Conservation (phyloP, 30 jellyfish, hydroid and myxozoan genomes). For the Hydra vulgaris region DNA sequence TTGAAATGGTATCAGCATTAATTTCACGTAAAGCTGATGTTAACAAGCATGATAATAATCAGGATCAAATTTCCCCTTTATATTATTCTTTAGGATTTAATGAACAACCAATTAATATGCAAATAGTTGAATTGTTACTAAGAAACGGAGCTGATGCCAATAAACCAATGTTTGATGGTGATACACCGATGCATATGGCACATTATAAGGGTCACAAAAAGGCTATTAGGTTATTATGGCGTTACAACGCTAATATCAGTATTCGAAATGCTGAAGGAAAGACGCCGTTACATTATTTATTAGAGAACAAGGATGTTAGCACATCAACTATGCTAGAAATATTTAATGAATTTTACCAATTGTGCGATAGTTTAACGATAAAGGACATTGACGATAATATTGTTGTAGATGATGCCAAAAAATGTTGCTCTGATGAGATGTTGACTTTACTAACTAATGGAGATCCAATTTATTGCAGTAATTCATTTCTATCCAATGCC, state of each 20-base stretch:
- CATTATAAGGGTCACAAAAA: neutral
- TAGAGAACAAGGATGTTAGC: neutral
- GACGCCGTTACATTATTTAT: neutral
- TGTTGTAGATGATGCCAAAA: neutral
- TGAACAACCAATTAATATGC: neutral
- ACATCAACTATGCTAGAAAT: neutral
- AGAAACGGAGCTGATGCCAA: neutral
- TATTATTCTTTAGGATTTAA: neutral
- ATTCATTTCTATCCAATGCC: too few relatives aligned
- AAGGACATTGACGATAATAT: neutral
- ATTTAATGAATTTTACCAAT: neutral
- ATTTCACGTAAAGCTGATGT: neutral
- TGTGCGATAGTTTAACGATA: neutral
- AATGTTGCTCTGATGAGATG: neutral
- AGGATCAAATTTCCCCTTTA: neutral
- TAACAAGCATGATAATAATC: neutral
- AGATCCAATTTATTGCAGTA: neutral
- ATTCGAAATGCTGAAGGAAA: neutral
- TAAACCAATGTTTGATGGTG: neutral
- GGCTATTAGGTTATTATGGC: neutral
- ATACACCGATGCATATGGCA: neutral
- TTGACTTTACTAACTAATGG: neutral
- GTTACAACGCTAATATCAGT: neutral
- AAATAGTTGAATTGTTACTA: neutral
- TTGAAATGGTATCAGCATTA: neutral